Conservation (phyloP, 2,797 vertebrate species). For the Microcaecilia unicolor region DNA sequence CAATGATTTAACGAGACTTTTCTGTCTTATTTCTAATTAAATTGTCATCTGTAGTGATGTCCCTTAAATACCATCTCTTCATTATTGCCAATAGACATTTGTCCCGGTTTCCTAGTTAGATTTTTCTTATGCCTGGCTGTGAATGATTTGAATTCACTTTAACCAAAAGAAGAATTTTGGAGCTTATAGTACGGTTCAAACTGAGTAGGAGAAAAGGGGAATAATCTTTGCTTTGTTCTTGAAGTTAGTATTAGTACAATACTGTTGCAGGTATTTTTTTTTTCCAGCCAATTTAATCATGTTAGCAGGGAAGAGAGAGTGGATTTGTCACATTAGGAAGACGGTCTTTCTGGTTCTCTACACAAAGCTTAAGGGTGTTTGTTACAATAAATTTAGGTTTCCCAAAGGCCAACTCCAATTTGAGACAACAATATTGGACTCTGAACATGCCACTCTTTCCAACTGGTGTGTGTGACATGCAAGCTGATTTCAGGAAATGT, state of each 20-base stretch:
- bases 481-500: too few relatives aligned
- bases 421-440: too few relatives aligned
- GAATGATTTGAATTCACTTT: slow-evolving; percentile 35
- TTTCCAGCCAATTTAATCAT: not conserved
- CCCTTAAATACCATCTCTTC: slow-evolving; percentile 61
- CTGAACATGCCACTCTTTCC: too few relatives aligned
- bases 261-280: not conserved
- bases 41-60: slow-evolving; percentile 65
- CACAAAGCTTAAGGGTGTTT: too few relatives aligned
- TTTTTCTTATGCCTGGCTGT: slow-evolving; percentile 42
- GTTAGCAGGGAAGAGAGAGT: slow-evolving; percentile 4
- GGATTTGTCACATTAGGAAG: not conserved
- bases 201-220: slow-evolving; percentile 7
- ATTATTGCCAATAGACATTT: slow-evolving; percentile 45
- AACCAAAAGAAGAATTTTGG: slow-evolving; percentile 36
- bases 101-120: slow-evolving; percentile 55
- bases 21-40: slow-evolving; percentile 72
- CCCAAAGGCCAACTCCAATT: too few relatives aligned
- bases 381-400: too few relatives aligned
- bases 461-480: too few relatives aligned
- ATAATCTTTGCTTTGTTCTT: slow-evolving; percentile 26
- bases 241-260: slow-evolving; percentile 2
- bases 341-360: not conserved
- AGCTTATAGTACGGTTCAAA: slow-evolving; percentile 35
- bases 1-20: slow-evolving; percentile 43